Evolutionary conservation across 1,140 invertebrate genomes (phyloP), one percentile per base, ranked within the genome.

Genomic region (Drosophila truncata): DNA sequence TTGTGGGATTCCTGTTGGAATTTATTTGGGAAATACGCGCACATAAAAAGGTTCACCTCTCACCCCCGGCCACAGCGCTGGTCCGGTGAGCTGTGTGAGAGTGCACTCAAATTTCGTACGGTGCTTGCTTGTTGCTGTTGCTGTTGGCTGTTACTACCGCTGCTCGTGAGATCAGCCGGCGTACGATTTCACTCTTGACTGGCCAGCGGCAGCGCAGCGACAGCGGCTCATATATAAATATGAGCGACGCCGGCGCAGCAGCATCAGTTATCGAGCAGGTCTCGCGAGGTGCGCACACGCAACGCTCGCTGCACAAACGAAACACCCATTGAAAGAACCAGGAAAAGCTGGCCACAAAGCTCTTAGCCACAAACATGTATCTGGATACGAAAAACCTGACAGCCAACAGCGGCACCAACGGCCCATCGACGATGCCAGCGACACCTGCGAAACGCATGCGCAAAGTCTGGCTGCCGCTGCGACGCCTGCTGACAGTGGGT

Each of bases 191-290:
- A 87, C 84, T 87, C 85, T 87, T 87, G 85, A 87, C 84, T 87
- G 84, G 69, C 80, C 85, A 90, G 69, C 60, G 81, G 85, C 81
- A 75, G 81, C 85, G 85, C 81, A 74, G 88, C 75, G 71, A 61
- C 84, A 63, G 88, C 69, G 73, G 47, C 77, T 82, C 81, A 90
- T 90, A 90, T 91, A 91, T 91, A 91, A 91, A 91, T 91, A 82
- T 88, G 82, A 90, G 90, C 79, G 76, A 62, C 80, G 74, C 57
- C 44, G 83, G 78, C 82, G 85, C 80, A 91, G 82, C 91, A 92
- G 91, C 91, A 92, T 92, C 91, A 92, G 91, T 91, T 80, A 91
- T 85, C 85, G 78, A 92, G 66, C 80, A 91, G 81, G 82, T 81
- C 85, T 90, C 80, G 88, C 77, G 82, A 91, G 84, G 91, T 84